Conservation (phyloP, 1,140 invertebrate genomes). For the Venturia canescens region DNA sequence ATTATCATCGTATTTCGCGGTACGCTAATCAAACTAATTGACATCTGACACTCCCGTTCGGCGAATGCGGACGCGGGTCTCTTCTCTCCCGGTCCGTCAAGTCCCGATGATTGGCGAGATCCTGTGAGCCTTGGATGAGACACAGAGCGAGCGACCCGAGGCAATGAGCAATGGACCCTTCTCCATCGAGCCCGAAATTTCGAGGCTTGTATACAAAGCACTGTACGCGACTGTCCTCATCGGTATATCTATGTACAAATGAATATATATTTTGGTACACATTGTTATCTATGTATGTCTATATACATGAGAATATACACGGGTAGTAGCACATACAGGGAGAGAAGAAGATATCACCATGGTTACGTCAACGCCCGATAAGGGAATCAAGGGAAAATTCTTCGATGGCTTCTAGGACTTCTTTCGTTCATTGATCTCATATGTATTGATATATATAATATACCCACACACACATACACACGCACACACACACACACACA, state of each 20-base stretch:
- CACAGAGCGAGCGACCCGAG: not conserved
- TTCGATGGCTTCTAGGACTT: not conserved
- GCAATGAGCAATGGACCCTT: not conserved
- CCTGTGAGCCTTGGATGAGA: conserved; percentile 3
- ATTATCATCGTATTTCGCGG: conserved; percentile 19
- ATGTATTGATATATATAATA: not conserved
- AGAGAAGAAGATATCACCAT: conserved; percentile 24
- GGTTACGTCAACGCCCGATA: conserved; percentile 35
- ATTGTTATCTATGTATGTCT: too few relatives aligned
- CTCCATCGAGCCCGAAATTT: not conserved
- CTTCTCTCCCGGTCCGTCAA: not conserved
- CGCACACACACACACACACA: too few relatives aligned
- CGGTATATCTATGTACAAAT: too few relatives aligned
- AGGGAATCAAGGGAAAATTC: conserved; percentile 18
- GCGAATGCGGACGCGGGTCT: not conserved
- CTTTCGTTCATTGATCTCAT: conserved; percentile 1
- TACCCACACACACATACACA: too few relatives aligned
- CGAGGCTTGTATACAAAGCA: not conserved
- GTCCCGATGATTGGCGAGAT: conserved; percentile 29
- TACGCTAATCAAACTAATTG: conserved; percentile 45
- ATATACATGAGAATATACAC: not conserved
- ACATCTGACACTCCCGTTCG: conserved; percentile 32
- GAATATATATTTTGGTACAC: too few relatives aligned
- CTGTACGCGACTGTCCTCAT: too few relatives aligned
- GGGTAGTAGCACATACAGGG: not conserved